Evolutionary conservation across 2,888 invertebrate genomes (phyloP), one percentile per base, ranked within the genome.

Genomic region (Tholera decimalis): DNA sequence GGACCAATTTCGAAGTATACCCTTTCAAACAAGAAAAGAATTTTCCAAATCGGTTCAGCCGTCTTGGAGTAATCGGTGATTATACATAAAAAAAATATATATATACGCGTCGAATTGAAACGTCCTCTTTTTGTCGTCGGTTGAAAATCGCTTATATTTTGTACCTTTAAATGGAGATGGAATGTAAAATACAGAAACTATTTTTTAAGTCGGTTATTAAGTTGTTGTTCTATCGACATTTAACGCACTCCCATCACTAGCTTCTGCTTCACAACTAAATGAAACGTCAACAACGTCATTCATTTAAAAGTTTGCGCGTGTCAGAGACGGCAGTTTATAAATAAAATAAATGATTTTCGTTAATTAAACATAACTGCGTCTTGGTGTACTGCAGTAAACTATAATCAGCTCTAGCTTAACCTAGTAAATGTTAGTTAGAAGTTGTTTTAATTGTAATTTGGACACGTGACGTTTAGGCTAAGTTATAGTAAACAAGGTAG

Each of bases 271-370:
- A 55, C 59, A 71, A 71, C 44, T 63, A 57, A 79, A 74, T 63
- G 73, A 73, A 74, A 75, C 69, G 67, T 84, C 83, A 84, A 77
- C 85, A 86, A 80, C 73, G 68, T 80, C 81, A 81, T 53, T 82
- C 91, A 92, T 87, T 92, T 87, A 71, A 85, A 86, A 90, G 88
- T 91, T 92, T 90, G 88, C 89, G 88, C 86, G 86, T 91, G 88
- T 85, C 82, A 83, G 65, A 80, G 85, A 85, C 84, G 77, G 87
- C 84, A 82, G 82, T 62, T 74, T 60, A 53, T 49, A 54, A 78
- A 57, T 60, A 64, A 68, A 76, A 55, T 69, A 65, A 78, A 76
- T 63, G 51, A 41, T 68, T 62, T 70, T 73, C 11, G 46, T 54
- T 71, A 59, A 59, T 78, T 70, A 77, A 58, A 73, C 37, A 18